Conservation (phyloP, 2,113 vertebrate genomes). For the Meleagris gallopavo region DNA sequence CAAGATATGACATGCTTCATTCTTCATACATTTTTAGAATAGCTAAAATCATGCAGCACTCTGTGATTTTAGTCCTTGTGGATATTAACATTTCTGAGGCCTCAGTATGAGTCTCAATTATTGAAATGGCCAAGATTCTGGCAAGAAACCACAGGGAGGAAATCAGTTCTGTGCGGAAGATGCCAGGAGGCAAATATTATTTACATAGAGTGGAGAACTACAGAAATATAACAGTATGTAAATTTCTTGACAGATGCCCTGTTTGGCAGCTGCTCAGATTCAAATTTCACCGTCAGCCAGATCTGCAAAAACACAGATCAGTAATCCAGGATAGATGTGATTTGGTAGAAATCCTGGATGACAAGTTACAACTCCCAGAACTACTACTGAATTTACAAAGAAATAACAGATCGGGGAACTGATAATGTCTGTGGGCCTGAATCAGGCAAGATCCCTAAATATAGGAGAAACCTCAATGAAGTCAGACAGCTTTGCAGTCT, state of each 20-base stretch:
- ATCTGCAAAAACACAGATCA: conserved; percentile 56
- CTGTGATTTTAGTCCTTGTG: conserved; percentile 48
- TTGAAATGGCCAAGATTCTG: conserved; percentile 68
- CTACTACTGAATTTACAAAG: conserved; percentile 3
- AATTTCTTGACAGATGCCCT: conserved; percentile 73
- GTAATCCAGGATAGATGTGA: conserved; percentile 44
- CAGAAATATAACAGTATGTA: conserved; percentile 70
- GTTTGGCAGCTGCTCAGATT: conserved; percentile 64
- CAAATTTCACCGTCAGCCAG: conserved; percentile 56
- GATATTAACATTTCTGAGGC: conserved; percentile 68
- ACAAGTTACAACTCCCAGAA: conserved; percentile 17
- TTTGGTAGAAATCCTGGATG: conserved; percentile 54
- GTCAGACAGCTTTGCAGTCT: not conserved
- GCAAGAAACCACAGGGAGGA: conserved; percentile 71
- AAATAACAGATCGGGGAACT: conserved; percentile 1
- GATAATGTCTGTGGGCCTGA: not conserved
- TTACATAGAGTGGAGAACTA: conserved; percentile 62
- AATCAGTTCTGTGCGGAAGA: conserved; percentile 59
- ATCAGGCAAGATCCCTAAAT: not conserved
- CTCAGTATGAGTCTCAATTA: conserved; percentile 61
- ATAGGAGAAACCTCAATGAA: not conserved
- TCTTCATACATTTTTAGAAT: not conserved
- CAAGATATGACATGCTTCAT: not conserved
- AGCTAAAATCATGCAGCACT: not conserved
- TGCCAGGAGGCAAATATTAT: conserved; percentile 73